These are phyloP conservation scores for Penelope pileata DNA, from an alignment of 2,113 vertebrate genomes.

Conservation along the genomic window DNA sequence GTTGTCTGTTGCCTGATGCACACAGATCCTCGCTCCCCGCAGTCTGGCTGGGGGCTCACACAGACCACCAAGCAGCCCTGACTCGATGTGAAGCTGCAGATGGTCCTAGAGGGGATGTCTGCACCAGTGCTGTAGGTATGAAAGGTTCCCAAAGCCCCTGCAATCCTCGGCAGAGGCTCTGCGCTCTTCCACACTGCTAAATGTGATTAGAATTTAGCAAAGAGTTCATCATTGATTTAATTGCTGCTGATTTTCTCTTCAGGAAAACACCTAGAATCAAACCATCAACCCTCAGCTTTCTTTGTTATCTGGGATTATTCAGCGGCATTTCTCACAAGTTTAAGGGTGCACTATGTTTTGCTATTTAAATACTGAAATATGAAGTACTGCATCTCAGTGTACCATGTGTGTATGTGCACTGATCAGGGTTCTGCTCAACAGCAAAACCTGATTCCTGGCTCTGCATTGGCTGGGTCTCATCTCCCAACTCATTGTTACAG, in stretches of 20 bases:
- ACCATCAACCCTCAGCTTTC: not conserved
- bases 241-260: constrained; percentile 9
- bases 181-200: not conserved
- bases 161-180: not conserved
- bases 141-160: not conserved
- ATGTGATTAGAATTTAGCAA: not conserved
- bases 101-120: not conserved
- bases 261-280: not conserved
- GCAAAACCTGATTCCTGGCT: not conserved
- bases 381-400: not conserved
- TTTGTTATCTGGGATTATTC: not conserved
- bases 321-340: not conserved
- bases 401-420: not conserved
- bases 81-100: not conserved
- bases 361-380: not conserved
- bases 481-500: not conserved
- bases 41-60: not conserved
- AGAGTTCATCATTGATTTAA: constrained; percentile 27
- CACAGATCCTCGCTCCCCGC: not conserved
- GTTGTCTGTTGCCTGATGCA: not conserved
- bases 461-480: not conserved
- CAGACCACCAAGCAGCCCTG: not conserved
- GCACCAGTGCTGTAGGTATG: not conserved
- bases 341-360: not conserved
- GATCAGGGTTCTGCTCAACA: not conserved